These are phyloP conservation scores for Epinotia demarniana DNA, from an alignment of 2,888 invertebrate genomes.

Conservation along the genomic window DNA sequence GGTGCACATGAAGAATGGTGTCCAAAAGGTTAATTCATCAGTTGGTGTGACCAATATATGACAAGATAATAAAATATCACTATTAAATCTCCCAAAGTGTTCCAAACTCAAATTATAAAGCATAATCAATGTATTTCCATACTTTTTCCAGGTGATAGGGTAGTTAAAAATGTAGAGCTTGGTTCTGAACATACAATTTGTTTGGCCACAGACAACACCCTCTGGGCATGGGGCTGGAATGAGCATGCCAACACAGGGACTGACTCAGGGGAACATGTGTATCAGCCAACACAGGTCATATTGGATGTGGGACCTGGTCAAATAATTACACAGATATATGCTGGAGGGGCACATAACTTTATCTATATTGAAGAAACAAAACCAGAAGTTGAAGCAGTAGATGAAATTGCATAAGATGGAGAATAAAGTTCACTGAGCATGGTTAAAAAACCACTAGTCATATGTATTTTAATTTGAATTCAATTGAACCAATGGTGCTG, in stretches of 20 bases:
- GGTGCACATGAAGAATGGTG: too few relatives aligned
- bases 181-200: conserved; percentile 93
- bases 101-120: background rate
- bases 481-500: conserved; percentile 34
- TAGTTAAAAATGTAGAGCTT: conserved; percentile 84
- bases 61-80: too few relatives aligned
- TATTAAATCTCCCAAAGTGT: too few relatives aligned
- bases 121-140: conserved; percentile 44
- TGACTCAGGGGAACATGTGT: conserved; percentile 60
- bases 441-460: conserved; percentile 29
- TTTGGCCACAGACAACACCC: conserved; percentile 85
- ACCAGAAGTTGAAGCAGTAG: conserved; percentile 3
- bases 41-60: too few relatives aligned
- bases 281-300: conserved; percentile 65
- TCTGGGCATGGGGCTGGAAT: conserved; percentile 95
- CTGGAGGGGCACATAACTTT: conserved; percentile 80
- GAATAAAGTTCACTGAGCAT: conserved; percentile 6
- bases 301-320: conserved; percentile 54
- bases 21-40: too few relatives aligned
- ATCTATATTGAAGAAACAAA: conserved; percentile 58
- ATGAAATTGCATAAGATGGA: conserved; percentile 5
- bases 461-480: conserved; percentile 12
- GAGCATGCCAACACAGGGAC: conserved; percentile 95
- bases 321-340: conserved; percentile 66
- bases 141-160: conserved; percentile 72